Evolutionary conservation across 64 coral and sea anemone genomes (phyloP), one percentile per base, ranked within the genome.

Genomic region (Actinia tenebrosa): DNA sequence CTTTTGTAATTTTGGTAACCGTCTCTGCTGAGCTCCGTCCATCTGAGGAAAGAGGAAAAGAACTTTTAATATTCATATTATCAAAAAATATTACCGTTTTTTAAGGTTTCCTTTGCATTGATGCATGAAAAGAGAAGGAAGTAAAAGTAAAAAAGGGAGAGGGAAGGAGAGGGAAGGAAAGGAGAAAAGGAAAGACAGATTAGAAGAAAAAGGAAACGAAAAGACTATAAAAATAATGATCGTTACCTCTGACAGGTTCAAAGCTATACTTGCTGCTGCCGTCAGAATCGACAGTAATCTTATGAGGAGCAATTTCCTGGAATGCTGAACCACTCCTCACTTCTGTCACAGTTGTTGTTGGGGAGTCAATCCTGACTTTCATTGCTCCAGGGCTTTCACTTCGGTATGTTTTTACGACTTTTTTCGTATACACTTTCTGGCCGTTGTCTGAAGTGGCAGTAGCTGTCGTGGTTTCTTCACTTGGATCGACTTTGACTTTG

Each of bases 401-500:
- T 42, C 85, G 61, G 42, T 92, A 84, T 59, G 84, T 92, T 64
- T 84, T 82, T 2, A 85, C 87, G 54, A 92, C 66, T 43, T 83
- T 87, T 18, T 85, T 86, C 16, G 86, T 92, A 44, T 50, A 7
- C 0, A 80, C 53, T 4, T 44, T 83, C 3, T 54, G 37, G 2
- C 79, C 79, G 79, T 52, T 44, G 19, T 53, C 79, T 8, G 79
- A 53, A 81, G 79, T 50, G 17, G 50, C 45, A 81, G 79, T 50
- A 20, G 50, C 79, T 11, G 79, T 50, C 69, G 42, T 75, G 16
- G 45, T 22, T 45, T 81, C 79, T 81, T 81, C 79, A 53, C 14
- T 53, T 18, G 79, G 83, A 46, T 87, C 90, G 18, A 92, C 85
- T 52, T 83, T 69, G 44, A 69, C 46, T 44, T 84, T 60, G 22